These are phyloP conservation scores for Tigriopus japonicus DNA, from an alignment of 1,140 invertebrate species.

Conservation along the genomic window DNA sequence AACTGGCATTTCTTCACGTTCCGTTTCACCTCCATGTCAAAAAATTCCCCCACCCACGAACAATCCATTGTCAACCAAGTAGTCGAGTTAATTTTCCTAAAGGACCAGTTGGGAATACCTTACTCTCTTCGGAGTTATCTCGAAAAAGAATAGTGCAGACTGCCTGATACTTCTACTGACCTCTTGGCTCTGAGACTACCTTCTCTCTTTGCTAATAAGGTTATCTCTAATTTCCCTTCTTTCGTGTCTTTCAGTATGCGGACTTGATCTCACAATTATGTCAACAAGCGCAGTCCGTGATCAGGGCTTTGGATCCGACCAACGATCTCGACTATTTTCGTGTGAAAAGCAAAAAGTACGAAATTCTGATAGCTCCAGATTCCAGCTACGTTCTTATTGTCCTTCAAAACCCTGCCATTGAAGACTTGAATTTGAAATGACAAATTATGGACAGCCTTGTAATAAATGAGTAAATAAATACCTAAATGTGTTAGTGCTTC, in stretches of 20 bases:
- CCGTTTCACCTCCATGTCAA: too few species aligned
- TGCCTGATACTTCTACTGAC: not conserved
- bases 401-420: not conserved
- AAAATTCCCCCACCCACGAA: too few species aligned
- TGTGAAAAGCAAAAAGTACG: not conserved
- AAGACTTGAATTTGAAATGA: not conserved
- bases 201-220: not conserved
- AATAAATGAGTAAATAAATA: too few species aligned
- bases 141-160: not conserved
- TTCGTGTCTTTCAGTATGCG: constrained; percentile 1
- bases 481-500: too few species aligned
- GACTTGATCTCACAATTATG: not conserved
- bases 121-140: not conserved
- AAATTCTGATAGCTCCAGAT: constrained; percentile 3
- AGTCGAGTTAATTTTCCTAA: too few species aligned
- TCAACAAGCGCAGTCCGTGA: not conserved
- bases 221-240: not conserved
- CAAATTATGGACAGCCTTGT: too few species aligned
- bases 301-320: not conserved
- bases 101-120: too few species aligned
- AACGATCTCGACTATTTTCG: constrained; percentile 1
- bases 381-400: not conserved
- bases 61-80: too few species aligned
- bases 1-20: too few species aligned
- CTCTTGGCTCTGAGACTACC: not conserved